phyloP scores from a whole-genome alignment of 2,113 vertebrate genomes.

The Hippopotamus amphibius region DNA sequence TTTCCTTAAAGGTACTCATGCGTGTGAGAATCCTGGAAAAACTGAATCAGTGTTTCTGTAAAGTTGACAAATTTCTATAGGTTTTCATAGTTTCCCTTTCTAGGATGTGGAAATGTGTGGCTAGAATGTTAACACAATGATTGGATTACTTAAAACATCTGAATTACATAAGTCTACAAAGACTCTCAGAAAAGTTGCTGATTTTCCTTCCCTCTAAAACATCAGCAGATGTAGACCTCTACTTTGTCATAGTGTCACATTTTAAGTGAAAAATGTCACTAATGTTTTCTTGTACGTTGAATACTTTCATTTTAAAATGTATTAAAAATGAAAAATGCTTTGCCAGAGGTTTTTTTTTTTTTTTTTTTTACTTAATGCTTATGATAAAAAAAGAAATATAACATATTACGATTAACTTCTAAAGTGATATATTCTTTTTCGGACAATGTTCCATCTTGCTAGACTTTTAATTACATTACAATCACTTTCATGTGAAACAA shows the following conservation, averaged over 20 bases:
- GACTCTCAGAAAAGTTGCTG: neutral
- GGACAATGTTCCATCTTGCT: neutral
- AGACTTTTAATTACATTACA: conserved; percentile 10
- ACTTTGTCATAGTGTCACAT: neutral
- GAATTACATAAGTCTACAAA: neutral
- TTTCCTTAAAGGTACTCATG: neutral
- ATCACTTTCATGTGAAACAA: neutral
- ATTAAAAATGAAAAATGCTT: conserved; percentile 43
- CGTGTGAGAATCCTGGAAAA: neutral
- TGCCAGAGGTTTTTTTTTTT: neutral
- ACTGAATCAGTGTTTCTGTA: neutral
- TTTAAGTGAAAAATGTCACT: conserved; percentile 33
- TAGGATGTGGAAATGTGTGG: neutral
- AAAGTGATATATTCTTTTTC: neutral
- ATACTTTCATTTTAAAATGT: conserved; percentile 5
- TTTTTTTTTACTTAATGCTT: conserved; percentile 9
- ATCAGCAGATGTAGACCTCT: neutral
- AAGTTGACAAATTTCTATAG: neutral
- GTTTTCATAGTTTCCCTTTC: neutral
- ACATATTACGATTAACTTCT: neutral
- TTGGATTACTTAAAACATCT: neutral
- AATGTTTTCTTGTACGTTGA: neutral
- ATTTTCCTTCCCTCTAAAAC: conserved; percentile 47
- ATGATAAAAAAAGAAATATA: neutral
- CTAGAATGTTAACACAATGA: neutral